A percentile compares a stretch with the other conserved stretches of the same genome.
phyloP scores from a whole-genome alignment of 2,797 vertebrate genomes.

The Aeoliscus strigatus region DNA sequence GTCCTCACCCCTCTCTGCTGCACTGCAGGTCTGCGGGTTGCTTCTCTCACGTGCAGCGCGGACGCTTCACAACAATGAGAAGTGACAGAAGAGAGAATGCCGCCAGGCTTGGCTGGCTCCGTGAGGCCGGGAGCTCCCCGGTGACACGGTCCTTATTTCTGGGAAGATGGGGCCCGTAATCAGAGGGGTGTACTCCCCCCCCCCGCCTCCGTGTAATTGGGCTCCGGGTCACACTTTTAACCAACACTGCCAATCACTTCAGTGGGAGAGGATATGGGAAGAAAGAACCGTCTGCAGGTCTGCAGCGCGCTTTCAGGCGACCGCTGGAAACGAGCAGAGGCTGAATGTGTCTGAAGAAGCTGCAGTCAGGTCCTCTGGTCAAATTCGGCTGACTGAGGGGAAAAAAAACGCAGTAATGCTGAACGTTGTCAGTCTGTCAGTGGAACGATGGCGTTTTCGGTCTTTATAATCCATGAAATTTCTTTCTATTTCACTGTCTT shows the following conservation, averaged over 20 bases:
- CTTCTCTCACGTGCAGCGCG: conserved; percentile 23
- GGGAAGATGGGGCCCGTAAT: conserved; percentile 59
- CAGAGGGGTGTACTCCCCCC: conserved; percentile 52
- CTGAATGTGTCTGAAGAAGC: no score
- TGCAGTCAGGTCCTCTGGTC: no score
- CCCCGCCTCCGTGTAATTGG: conserved; percentile 53
- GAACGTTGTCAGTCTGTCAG: no score
- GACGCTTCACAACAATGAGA: conserved; percentile 56
- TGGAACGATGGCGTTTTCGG: no score
- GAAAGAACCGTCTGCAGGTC: no score
- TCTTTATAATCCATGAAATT: no score
- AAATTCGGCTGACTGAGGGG: no score
- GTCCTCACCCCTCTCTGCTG: conserved; percentile 33
- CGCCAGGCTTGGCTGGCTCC: conserved; percentile 45
- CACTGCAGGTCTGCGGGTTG: conserved; percentile 32
- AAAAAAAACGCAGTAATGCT: no score
- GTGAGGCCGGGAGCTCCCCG: conserved; percentile 45
- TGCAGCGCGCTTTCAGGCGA: no score
- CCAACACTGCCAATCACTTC: conserved; percentile 45
- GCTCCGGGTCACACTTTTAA: conserved; percentile 42
- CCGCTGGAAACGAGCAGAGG: no score
- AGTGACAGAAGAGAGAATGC: conserved; percentile 63
- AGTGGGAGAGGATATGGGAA: conserved; percentile 17
- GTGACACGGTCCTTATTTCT: conserved; percentile 57
- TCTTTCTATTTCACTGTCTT: no score